Percentiles rank a stretch among this genome's conserved stretches.
phyloP scores from a whole-genome alignment of 2,113 vertebrate genomes.

The Sebastes schlegelii region DNA sequence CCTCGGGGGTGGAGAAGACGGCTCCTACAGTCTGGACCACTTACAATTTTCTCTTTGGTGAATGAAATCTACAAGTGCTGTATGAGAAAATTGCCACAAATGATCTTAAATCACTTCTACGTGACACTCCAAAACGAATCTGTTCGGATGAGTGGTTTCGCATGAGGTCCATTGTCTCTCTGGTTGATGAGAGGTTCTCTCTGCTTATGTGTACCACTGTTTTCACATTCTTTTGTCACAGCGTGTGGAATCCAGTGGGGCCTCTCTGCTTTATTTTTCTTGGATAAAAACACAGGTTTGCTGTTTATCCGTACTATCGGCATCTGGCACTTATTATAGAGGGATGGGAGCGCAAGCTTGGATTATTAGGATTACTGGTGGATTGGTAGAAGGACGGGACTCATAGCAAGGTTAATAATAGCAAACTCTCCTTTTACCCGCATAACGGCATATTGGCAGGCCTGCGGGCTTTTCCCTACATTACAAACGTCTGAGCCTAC shows the following conservation, averaged over 20 bases:
- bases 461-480: slow-evolving; percentile 57
- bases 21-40: not conserved
- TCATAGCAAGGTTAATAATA: slow-evolving; percentile 78
- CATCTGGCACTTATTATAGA: slow-evolving; percentile 84
- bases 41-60: not conserved
- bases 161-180: slow-evolving; percentile 21
- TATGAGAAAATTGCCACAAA: not conserved
- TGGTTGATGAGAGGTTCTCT: slow-evolving; percentile 47
- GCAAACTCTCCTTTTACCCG: slow-evolving; percentile 69
- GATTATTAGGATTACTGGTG: slow-evolving; percentile 83
- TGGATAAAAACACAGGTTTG: slow-evolving; percentile 80
- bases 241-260: slow-evolving; percentile 71
- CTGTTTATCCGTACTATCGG: slow-evolving; percentile 81
- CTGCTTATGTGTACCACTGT: slow-evolving; percentile 60
- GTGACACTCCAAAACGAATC: slow-evolving; percentile 16
- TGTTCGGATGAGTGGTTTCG: slow-evolving; percentile 1
- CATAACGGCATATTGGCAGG: slow-evolving; percentile 48
- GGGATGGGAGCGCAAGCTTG: slow-evolving; percentile 71
- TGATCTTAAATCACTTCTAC: not conserved
- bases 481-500: slow-evolving; percentile 57
- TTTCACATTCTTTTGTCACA: slow-evolving; percentile 79
- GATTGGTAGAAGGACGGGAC: slow-evolving; percentile 72
- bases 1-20: too few species aligned
- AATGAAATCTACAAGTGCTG: not conserved
- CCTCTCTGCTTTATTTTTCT: slow-evolving; percentile 80